phyloP scores from a whole-genome alignment of 2,888 invertebrate genomes.

The Gerris lacustris region DNA sequence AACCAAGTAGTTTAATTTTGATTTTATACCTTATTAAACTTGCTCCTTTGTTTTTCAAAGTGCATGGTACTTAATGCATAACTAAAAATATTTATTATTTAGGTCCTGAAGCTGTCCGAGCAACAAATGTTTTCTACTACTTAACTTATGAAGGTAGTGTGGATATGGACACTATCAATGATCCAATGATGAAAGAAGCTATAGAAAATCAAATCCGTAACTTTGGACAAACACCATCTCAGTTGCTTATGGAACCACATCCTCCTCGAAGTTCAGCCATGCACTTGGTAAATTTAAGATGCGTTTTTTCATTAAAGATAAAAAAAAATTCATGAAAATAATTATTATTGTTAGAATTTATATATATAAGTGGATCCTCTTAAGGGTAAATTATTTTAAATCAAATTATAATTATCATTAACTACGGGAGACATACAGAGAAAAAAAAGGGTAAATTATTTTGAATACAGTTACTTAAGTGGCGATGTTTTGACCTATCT shows the following conservation, averaged over 20 bases:
- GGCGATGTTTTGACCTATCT: too few species aligned
- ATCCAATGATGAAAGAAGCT: constrained; percentile 79
- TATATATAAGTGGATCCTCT: too few species aligned
- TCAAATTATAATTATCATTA: too few species aligned
- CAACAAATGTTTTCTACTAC: constrained; percentile 98
- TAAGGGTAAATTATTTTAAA: too few species aligned
- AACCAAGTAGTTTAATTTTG: too few species aligned
- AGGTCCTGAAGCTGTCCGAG: constrained; percentile 92
- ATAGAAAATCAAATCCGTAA: constrained; percentile 94
- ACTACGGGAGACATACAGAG: too few species aligned
- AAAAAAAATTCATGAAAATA: background rate
- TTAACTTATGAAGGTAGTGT: constrained; percentile 97
- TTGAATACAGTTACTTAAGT: too few species aligned
- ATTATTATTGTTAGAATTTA: background rate
- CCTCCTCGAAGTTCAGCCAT: constrained; percentile 91
- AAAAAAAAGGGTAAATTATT: too few species aligned
- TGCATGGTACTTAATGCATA: too few species aligned
- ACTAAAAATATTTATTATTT: constrained; percentile 13
- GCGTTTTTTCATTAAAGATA: background rate
- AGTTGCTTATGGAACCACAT: constrained; percentile 94
- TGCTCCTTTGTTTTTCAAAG: too few species aligned
- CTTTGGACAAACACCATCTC: constrained; percentile 98
- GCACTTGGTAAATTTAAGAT: constrained; percentile 56
- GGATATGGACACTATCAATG: constrained; percentile 77
- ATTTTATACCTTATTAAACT: too few species aligned